A percentile compares a stretch with the other conserved stretches of the same genome.
These are phyloP conservation scores for Acrocephalus scirpaceus DNA, from an alignment of 2,797 vertebrate genomes.

Conservation along the genomic window DNA sequence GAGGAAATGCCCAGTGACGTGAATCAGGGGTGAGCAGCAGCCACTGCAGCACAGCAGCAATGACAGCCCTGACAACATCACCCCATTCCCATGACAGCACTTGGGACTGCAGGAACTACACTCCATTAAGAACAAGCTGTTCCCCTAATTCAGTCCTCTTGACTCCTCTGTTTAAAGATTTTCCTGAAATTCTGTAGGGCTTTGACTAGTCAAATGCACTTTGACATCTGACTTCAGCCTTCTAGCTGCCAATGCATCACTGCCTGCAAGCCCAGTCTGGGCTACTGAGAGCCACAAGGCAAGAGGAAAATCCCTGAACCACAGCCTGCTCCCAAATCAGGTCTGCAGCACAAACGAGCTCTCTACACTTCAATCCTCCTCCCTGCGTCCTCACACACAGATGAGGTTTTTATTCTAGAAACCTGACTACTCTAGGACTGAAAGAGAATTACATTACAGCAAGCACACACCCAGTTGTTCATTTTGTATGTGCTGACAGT, in stretches of 20 bases:
- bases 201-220: background rate
- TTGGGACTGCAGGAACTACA: background rate
- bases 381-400: background rate
- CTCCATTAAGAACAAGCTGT: background rate
- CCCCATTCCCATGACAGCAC: background rate
- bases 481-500: conserved; percentile 34
- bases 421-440: background rate
- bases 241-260: background rate
- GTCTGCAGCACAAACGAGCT: background rate
- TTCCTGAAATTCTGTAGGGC: background rate
- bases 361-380: background rate
- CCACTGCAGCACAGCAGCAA: background rate
- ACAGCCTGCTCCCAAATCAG: background rate
- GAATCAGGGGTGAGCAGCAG: background rate
- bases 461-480: background rate
- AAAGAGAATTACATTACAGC: background rate
- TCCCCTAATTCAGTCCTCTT: conserved; percentile 10
- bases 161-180: background rate
- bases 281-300: background rate
- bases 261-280: background rate
- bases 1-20: background rate
- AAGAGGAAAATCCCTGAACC: background rate
- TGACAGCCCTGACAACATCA: background rate
- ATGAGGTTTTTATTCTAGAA: background rate
- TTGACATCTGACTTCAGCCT: background rate